Evolutionary conservation across 2,888 invertebrate genomes (phyloP).

Genomic region (Drosophila austrosaltans): DNA sequence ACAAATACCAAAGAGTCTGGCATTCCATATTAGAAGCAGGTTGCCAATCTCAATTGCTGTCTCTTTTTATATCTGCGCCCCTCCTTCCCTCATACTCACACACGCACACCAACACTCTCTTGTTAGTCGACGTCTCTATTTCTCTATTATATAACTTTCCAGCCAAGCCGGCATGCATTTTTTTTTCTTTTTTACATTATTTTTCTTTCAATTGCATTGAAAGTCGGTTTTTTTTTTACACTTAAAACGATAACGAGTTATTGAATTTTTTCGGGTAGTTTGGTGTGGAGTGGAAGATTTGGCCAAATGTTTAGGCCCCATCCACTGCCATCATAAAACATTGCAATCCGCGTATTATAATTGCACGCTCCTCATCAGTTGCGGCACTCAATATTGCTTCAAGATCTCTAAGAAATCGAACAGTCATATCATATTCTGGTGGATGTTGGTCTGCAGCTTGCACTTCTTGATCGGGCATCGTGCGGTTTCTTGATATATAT

Average conservation of each 20-base stretch:
- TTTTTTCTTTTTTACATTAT: not conserved
- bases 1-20: constrained; percentile 62
- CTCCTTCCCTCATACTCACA: not conserved
- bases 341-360: no score
- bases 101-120: not conserved
- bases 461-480: no score
- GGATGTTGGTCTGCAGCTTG: no score
- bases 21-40: constrained; percentile 54
- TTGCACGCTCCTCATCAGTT: no score
- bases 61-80: not conserved
- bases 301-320: not conserved
- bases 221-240: constrained; percentile 6
- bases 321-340: not conserved
- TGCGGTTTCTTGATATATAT: no score
- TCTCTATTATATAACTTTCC: constrained; percentile 16
- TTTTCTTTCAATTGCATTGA: constrained; percentile 3
- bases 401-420: no score
- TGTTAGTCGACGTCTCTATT: constrained; percentile 3
- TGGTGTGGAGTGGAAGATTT: not conserved
- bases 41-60: constrained; percentile 34
- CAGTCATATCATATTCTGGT: no score
- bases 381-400: no score
- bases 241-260: not conserved
- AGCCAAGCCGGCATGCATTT: constrained; percentile 8
- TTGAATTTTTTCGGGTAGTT: not conserved